phyloP scores from a whole-genome alignment of 1,140 invertebrate species.

The Plectrocnemia conspersa region DNA sequence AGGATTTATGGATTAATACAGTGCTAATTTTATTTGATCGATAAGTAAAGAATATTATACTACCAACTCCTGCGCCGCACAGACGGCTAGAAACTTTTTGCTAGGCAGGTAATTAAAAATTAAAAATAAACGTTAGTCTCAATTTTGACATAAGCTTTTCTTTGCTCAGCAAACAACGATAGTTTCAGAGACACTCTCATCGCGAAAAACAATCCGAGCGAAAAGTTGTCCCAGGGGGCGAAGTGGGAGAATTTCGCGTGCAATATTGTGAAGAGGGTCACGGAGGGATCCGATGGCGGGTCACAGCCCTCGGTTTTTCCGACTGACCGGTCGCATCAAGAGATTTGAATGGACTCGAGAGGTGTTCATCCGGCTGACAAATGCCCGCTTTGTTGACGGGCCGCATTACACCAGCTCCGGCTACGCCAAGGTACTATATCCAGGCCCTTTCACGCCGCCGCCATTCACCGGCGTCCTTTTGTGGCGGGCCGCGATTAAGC shows the following conservation, averaged over 20 bases:
- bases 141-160: neutral
- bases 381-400: too few relatives aligned
- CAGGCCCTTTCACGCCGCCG: too few relatives aligned
- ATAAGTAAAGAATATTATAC: too few relatives aligned
- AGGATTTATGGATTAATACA: too few relatives aligned
- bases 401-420: too few relatives aligned
- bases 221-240: too few relatives aligned
- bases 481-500: too few relatives aligned
- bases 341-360: constrained; percentile 14
- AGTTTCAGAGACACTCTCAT: too few relatives aligned
- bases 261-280: neutral
- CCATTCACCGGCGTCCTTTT: too few relatives aligned
- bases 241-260: neutral
- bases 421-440: too few relatives aligned
- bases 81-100: neutral
- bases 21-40: too few relatives aligned
- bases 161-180: constrained; percentile 1
- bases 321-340: constrained; percentile 1
- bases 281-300: neutral
- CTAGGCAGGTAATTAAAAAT: neutral
- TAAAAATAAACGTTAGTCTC: neutral
- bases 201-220: too few relatives aligned
- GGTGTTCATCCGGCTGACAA: constrained; percentile 13
- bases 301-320: constrained; percentile 9
- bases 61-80: neutral